phyloP scores from a whole-genome alignment of 2,888 invertebrate genomes.

The Hybos culiciformis region DNA sequence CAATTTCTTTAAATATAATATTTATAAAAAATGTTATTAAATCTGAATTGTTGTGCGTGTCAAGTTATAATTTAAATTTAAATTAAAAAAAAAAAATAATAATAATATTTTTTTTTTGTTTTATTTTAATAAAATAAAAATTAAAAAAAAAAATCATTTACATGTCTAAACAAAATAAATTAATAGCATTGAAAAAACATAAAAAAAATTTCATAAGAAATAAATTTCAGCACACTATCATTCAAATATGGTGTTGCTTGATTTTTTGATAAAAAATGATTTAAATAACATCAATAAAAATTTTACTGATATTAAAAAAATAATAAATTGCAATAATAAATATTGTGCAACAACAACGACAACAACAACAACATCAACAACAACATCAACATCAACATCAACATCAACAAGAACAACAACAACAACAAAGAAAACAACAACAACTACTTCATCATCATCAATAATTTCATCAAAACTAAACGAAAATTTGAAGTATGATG shows the following conservation, averaged over 20 bases:
- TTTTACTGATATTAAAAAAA: not conserved
- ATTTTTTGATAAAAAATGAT: slow-evolving; percentile 9
- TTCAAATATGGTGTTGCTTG: slow-evolving; percentile 15
- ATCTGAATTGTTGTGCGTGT: no score
- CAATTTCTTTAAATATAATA: no score
- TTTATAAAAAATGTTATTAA: no score
- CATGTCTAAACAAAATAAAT: no score
- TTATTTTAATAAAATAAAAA: no score
- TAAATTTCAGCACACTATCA: not conserved
- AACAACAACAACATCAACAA: slow-evolving; percentile 9
- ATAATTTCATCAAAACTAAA: not conserved
- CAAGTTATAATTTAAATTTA: no score
- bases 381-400: slow-evolving; percentile 12
- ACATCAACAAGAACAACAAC: slow-evolving; percentile 4
- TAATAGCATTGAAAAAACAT: no score
- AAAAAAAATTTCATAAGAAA: not conserved
- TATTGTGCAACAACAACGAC: not conserved
- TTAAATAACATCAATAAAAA: slow-evolving; percentile 8
- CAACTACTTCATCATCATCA: not conserved
- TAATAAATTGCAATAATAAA: not conserved
- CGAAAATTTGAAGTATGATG: not conserved
- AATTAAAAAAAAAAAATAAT: no score
- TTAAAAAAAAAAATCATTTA: no score
- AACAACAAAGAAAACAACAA: not conserved
- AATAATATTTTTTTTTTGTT: no score